Conservation (phyloP, 2,888 invertebrate genomes). For the Melinaea marsaeus region DNA sequence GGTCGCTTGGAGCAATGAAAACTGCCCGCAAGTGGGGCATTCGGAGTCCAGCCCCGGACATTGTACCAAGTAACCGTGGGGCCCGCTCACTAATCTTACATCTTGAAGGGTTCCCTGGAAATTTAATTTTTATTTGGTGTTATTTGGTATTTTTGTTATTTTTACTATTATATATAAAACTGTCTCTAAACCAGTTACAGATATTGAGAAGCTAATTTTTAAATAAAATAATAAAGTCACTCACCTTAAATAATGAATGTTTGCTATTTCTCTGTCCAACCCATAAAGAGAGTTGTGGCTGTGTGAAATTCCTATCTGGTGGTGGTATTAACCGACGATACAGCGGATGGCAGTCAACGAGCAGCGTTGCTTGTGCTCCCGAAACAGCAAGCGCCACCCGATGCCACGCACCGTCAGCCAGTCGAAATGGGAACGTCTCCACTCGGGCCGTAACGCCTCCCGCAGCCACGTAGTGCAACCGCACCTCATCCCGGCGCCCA, state of each 20-base stretch:
- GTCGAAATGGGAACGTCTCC: conserved; percentile 91
- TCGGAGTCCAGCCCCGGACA: conserved; percentile 91
- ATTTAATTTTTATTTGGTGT: not conserved
- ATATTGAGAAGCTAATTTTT: not conserved
- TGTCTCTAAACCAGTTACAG: not conserved
- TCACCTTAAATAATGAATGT: conserved; percentile 92
- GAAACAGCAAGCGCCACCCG: conserved; percentile 90
- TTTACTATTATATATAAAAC: no score
- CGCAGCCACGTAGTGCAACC: conserved; percentile 87
- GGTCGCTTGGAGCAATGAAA: conserved; percentile 88
- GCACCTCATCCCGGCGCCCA: conserved; percentile 90
- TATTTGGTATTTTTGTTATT: not conserved
- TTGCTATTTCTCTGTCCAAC: conserved; percentile 91
- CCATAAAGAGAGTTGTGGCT: conserved; percentile 87
- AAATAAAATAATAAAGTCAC: not conserved
- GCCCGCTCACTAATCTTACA: conserved; percentile 89
- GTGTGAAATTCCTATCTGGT: conserved; percentile 86
- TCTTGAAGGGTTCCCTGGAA: conserved; percentile 92
- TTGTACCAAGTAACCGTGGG: conserved; percentile 90
- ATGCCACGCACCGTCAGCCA: conserved; percentile 94
- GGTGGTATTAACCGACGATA: conserved; percentile 88
- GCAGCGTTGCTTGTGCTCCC: conserved; percentile 88
- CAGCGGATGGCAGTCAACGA: conserved; percentile 91
- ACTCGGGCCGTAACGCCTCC: conserved; percentile 82
- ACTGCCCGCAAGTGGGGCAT: conserved; percentile 95